Percentiles rank a stretch among this genome's conserved stretches.
phyloP scores from a whole-genome alignment of 2,888 invertebrate genomes.

The Podotricha telesiphe region DNA sequence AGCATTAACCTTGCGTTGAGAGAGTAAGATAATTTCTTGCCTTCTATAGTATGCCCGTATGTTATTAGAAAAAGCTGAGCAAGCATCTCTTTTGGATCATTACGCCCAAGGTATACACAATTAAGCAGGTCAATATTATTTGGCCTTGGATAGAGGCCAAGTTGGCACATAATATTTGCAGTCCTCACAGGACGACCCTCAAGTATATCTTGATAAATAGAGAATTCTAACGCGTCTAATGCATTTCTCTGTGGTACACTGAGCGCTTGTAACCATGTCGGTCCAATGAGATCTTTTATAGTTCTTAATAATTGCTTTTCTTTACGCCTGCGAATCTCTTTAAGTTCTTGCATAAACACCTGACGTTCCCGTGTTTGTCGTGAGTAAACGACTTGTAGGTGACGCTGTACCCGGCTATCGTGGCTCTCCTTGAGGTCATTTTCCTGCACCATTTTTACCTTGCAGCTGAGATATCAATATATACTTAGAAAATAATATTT shows the following conservation, averaged over 20 bases:
- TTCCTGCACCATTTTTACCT: constrained; percentile 51
- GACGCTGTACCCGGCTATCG: constrained; percentile 53
- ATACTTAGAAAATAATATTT: constrained; percentile 16
- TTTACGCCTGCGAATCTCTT: constrained; percentile 54
- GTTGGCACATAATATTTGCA: constrained; percentile 53
- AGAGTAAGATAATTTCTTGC: constrained; percentile 58
- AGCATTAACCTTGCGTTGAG: constrained; percentile 67
- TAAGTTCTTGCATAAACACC: constrained; percentile 71
- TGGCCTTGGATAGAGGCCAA: constrained; percentile 67
- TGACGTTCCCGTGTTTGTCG: constrained; percentile 62
- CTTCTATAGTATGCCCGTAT: constrained; percentile 63
- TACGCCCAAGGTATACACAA: constrained; percentile 59
- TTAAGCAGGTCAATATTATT: constrained; percentile 60
- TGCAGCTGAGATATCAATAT: background rate
- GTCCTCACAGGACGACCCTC: constrained; percentile 66
- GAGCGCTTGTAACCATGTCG: constrained; percentile 73
- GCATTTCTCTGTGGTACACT: constrained; percentile 66
- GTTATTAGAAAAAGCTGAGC: constrained; percentile 63
- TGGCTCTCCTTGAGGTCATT: constrained; percentile 55
- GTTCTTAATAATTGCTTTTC: constrained; percentile 51
- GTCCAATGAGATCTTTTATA: constrained; percentile 60
- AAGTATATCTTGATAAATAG: constrained; percentile 69
- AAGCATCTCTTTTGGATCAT: constrained; percentile 70
- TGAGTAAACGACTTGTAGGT: constrained; percentile 61
- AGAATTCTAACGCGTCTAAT: constrained; percentile 58